These are phyloP conservation scores for Synodontis membranacea DNA, from an alignment of 2,113 vertebrate species.

Conservation along the genomic window DNA sequence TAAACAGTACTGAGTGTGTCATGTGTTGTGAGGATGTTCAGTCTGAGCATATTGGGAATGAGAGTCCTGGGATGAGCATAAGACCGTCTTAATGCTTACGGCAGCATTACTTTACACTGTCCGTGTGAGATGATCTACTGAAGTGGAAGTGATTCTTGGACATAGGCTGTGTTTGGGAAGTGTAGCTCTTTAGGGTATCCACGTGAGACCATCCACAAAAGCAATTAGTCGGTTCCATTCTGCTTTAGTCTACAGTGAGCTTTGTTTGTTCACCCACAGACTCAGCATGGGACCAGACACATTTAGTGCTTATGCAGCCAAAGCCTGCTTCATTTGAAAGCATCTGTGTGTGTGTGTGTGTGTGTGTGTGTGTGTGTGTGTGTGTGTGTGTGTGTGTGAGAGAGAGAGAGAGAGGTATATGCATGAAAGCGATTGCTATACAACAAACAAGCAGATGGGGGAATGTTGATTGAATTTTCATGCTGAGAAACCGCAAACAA, in stretches of 20 bases:
- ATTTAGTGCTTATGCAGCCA: conserved; percentile 27
- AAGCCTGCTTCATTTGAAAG: conserved; percentile 7
- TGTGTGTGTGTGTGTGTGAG: conserved; percentile 14
- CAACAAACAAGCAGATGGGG: conserved; percentile 47
- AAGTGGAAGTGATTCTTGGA: conserved; percentile 11
- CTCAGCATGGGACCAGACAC: not conserved
- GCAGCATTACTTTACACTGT: not conserved
- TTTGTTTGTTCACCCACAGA: conserved; percentile 23
- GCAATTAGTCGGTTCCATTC: conserved; percentile 6
- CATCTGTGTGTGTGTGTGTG: conserved; percentile 14
- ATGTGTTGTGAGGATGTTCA: not conserved
- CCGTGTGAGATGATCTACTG: not conserved
- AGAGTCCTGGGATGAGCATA: not conserved
- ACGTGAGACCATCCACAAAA: not conserved
- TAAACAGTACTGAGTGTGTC: not conserved
- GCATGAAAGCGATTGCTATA: conserved; percentile 30
- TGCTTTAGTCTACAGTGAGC: conserved; percentile 13
- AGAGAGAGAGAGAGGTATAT: not conserved
- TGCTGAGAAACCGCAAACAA: conserved; percentile 46
- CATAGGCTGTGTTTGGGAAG: not conserved
- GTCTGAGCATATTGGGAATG: not conserved
- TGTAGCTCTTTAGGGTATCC: not conserved
- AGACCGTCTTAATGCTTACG: not conserved
- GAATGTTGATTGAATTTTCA: conserved; percentile 48
- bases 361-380: not conserved